A percentile compares a stretch with the other conserved stretches of the same genome.
Conservation (phyloP, 2,113 vertebrate species). For the Notechis scutatus region DNA sequence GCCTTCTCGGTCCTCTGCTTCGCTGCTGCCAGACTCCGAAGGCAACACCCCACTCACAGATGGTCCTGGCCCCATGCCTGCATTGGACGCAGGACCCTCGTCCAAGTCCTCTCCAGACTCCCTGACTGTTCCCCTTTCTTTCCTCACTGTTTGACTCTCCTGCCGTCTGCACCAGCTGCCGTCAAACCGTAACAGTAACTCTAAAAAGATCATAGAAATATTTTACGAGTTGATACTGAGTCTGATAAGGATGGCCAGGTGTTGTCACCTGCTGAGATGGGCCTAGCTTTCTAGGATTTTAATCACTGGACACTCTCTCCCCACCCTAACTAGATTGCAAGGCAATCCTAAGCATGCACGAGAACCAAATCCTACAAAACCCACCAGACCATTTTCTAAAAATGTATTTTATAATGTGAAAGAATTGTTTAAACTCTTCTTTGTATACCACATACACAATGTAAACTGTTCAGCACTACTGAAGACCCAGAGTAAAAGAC, state of each 20-base stretch:
- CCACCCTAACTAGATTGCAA: not conserved
- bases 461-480: not conserved
- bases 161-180: too few species aligned
- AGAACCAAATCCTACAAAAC: not conserved
- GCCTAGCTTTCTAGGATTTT: not conserved
- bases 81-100: too few species aligned
- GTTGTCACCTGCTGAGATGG: not conserved
- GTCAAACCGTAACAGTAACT: too few species aligned
- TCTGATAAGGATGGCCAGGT: not conserved
- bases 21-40: too few species aligned
- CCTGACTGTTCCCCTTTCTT: too few species aligned
- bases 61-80: too few species aligned
- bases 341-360: not conserved
- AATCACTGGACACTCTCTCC: not conserved
- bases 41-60: too few species aligned
- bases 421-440: not conserved
- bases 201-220: too few species aligned
- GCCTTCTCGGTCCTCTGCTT: too few species aligned
- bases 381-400: not conserved
- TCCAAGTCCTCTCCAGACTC: too few species aligned
- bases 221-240: not conserved
- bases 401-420: not conserved
- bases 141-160: too few species aligned
- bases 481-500: not conserved
- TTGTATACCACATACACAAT: accelerated